Base-by-base conservation (phyloP, 2,797 vertebrate genomes). In the Parauchenoglanis ngamensis region DNA sequence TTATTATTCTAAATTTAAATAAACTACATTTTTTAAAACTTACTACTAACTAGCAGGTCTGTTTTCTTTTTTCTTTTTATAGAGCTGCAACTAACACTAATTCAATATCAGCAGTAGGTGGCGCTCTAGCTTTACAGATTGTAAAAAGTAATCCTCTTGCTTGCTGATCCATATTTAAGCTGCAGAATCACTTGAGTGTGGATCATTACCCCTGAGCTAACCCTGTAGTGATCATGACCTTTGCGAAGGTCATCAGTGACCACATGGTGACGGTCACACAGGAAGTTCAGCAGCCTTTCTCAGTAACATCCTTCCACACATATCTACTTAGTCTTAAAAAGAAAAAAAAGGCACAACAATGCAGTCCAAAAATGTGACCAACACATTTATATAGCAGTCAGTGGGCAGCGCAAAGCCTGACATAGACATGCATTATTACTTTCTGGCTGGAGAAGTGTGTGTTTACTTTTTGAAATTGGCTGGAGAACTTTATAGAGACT, bases 251-350 rank as follows among this genome's bases (percentile, higher is more conserved):
- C 57, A 52, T 54, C 46, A 46, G 21, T 52, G 54, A 44, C 35
- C 67, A 75, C 19, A 61, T 52, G 76, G 72, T 61, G 17, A 57
- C 54, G 23, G 52, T 85, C 77, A 80, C 17, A 85, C 67, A 81
- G 83, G 83, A 85, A 85, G 83, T 88, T 85, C 77, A 82, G 17
- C 28, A 57, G 11, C 67, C 67, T 84, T 65, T 79, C 28, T 35
- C 4, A 19, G 8, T 75, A 28, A 77, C 2, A 7, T 68, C 15
- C 21, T 40, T 79, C n/a, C 15, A 77, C 49, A 31, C 28, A 76
- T 13, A 76, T 49, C 11, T 49, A 72, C 31, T 21, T 44, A 49
- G 31, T 25, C 82, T 35, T 70, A 3, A 63, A 19, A 61, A 44
- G 5, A 35, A 57, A 4, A 44, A 6, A 10, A 56, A 6, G 19